phyloP scores from a whole-genome alignment of 2,888 invertebrate species.

The Leucophora obtusa region DNA sequence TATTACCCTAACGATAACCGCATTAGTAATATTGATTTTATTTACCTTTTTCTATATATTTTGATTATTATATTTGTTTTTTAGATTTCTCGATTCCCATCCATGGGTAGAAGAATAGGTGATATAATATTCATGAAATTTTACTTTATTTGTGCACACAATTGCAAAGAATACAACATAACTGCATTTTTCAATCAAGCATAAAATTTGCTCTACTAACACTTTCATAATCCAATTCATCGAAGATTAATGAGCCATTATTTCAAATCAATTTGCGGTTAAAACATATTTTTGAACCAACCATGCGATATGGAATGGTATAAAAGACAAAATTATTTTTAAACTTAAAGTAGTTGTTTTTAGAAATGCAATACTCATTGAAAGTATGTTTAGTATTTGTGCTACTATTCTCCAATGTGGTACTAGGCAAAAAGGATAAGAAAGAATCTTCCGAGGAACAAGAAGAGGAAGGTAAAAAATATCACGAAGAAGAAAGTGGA shows the following conservation, averaged over 20 bases:
- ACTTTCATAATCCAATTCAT: conserved; percentile 60
- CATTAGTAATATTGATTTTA: too few relatives aligned
- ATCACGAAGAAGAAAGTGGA: conserved; percentile 73
- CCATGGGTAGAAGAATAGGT: too few relatives aligned
- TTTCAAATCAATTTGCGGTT: conserved; percentile 47
- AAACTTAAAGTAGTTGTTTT: conserved; percentile 8
- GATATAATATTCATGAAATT: too few relatives aligned
- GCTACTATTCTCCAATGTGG: conserved; percentile 69
- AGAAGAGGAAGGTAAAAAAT: conserved; percentile 75
- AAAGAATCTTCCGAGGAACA: conserved; percentile 75
- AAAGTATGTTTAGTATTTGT: conserved; percentile 72
- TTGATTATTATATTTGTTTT: too few relatives aligned
- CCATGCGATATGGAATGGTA: conserved; percentile 22
- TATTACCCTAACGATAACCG: too few relatives aligned
- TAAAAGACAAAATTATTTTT: conserved; percentile 29
- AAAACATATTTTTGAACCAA: conserved; percentile 1
- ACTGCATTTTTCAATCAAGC: conserved; percentile 49
- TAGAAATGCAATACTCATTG: conserved; percentile 69
- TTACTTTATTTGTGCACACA: too few relatives aligned
- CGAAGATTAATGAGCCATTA: conserved; percentile 26
- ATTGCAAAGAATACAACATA: neutral
- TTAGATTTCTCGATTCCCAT: too few relatives aligned
- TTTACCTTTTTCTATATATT: too few relatives aligned
- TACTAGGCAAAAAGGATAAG: conserved; percentile 71
- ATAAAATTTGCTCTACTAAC: conserved; percentile 52